These are phyloP conservation scores for Elephantulus edwardii DNA, from an alignment of 2,113 vertebrate species.

Conservation along the genomic window DNA sequence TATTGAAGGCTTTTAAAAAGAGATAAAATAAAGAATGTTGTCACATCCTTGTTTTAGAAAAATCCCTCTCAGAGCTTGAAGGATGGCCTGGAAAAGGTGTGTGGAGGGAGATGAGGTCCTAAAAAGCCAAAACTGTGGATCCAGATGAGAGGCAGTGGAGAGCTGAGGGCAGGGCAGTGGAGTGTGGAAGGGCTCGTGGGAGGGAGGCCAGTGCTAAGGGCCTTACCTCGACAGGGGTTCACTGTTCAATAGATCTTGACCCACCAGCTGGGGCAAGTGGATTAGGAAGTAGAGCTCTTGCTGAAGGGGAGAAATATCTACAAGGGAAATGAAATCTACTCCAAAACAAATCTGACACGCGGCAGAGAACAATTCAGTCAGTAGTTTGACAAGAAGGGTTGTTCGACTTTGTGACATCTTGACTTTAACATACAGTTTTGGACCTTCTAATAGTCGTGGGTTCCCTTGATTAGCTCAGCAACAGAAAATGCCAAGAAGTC, in stretches of 20 bases:
- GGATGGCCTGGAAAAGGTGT: not conserved
- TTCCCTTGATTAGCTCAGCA: conserved; percentile 58
- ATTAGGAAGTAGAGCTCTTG: not conserved
- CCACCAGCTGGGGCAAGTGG: not conserved
- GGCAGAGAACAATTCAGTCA: not conserved
- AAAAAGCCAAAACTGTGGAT: not conserved
- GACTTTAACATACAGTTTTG: conserved; percentile 32
- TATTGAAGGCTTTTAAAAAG: not conserved
- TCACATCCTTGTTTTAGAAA: not conserved
- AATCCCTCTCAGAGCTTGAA: not conserved
- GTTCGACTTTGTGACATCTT: not conserved
- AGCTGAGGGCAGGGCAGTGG: too few species aligned
- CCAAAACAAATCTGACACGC: not conserved
- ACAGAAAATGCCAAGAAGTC: not conserved
- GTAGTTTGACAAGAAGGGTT: not conserved
- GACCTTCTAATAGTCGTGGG: not conserved
- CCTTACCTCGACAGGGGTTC: not conserved
- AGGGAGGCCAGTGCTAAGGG: not conserved
- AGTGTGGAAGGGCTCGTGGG: not conserved
- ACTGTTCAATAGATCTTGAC: not conserved
- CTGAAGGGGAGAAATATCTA: not conserved
- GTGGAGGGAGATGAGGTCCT: not conserved
- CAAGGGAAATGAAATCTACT: not conserved
- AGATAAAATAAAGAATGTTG: not conserved
- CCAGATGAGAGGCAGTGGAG: not conserved